Evolutionary conservation across 2,797 vertebrate species (phyloP).

Genomic region (Myioborus miniatus): DNA sequence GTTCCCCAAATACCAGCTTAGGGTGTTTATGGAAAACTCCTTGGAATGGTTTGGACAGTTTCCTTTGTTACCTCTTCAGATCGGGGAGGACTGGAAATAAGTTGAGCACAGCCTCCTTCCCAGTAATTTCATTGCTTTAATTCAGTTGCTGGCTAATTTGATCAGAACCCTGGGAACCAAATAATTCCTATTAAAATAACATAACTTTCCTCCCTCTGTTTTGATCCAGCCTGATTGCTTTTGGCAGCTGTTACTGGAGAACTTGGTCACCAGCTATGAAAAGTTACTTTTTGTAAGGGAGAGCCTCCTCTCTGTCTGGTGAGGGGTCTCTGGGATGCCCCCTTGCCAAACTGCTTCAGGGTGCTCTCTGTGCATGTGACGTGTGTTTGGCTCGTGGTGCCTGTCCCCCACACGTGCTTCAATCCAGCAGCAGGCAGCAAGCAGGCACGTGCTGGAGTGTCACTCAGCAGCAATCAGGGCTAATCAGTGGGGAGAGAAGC

Average conservation of each 20-base stretch:
- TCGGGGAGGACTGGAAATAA: not conserved
- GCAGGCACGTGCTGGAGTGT: not conserved
- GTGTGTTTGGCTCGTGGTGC: accelerated
- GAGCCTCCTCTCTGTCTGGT: not conserved
- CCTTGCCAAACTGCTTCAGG: not conserved
- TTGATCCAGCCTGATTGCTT: slow-evolving; percentile 25
- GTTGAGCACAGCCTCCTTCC: slow-evolving; percentile 3
- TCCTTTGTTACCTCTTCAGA: slow-evolving; percentile 31
- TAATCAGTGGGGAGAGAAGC: slow-evolving; percentile 45
- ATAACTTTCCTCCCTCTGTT: slow-evolving; percentile 34
- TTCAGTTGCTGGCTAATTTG: slow-evolving; percentile 62
- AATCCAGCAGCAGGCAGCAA: not conserved
- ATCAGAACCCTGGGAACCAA: slow-evolving; percentile 56
- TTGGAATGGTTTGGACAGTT: not conserved
- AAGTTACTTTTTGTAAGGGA: not conserved
- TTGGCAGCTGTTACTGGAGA: slow-evolving; percentile 34
- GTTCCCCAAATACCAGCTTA: not conserved
- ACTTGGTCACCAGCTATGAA: not conserved
- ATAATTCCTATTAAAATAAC: slow-evolving; percentile 58
- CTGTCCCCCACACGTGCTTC: accelerated
- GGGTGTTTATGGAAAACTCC: not conserved
- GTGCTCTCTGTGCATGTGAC: accelerated
- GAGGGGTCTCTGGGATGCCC: not conserved
- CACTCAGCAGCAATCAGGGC: slow-evolving; percentile 21
- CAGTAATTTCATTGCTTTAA: slow-evolving; percentile 67